Evolutionary conservation across 2,797 vertebrate genomes (phyloP), one percentile per base, ranked within the genome.

Genomic region (Parauchenoglanis ngamensis): DNA sequence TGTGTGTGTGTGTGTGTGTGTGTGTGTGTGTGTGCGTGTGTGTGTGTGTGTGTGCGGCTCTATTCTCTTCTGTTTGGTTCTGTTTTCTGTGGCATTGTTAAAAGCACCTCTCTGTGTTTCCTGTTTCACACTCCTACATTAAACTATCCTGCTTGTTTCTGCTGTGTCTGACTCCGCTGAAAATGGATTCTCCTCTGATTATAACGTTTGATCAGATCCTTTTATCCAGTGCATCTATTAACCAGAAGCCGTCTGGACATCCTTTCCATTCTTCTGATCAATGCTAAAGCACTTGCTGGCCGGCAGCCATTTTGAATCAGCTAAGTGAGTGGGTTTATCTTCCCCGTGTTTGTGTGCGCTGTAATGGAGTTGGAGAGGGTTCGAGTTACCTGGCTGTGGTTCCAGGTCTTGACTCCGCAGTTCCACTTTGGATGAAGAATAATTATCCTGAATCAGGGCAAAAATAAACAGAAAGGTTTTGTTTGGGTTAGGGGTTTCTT

Each of bases 291-390:
- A 17, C 79, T 88, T 25, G 23, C 86, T 95, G 93, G 94, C 94
- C 67, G 3, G 11, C 75, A 79, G 92, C 94, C 94, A 94, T 91
- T 78, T 92, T 92, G 89, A 94, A 94, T 94, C 87, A 93, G 89
- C 92, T 89, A 92, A 93, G 92, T 91, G 85, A 90, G 13, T 49
- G 31, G 65, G 49, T 54, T 63, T 61, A 72, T 73, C 65, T 67
- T 61, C 35, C 25, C 44, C 28, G 73, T 35, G 81, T 77, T 19
- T 54, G 78, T 59, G 57, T 46, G 40, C 7, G 57, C 52, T 83
- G 84, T 93, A 94, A 94, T 94, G 89, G 91, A 88, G 91, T 87
- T 92, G 92, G 91, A 94, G 93, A 94, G 83, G 91, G 90, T 91
- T 89, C 28, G 89, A 90, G 84, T 90, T 92, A 91, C 89, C 91